phyloP scores from a whole-genome alignment of 1,140 invertebrate genomes.

The Bilobella aurantiaca region DNA sequence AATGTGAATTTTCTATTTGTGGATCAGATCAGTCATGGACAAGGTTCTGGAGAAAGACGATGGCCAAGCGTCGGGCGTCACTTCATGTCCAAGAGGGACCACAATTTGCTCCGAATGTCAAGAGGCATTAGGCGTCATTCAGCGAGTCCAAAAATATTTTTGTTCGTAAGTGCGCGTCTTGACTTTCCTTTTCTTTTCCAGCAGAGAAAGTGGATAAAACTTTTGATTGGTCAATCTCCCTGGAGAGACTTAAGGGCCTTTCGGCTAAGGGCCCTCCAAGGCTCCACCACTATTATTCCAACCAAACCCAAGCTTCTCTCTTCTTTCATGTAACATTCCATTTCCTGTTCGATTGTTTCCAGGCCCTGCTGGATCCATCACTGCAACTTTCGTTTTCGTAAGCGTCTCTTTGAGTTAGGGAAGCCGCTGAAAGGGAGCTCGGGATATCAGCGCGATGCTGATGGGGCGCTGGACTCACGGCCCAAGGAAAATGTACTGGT shows the following conservation, averaged over 20 bases:
- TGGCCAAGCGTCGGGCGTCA: no score
- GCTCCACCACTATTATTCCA: not conserved
- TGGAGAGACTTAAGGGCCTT: not conserved
- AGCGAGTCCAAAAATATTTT: not conserved
- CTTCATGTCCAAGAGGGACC: no score
- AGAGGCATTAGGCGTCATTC: not conserved
- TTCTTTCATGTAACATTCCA: not conserved
- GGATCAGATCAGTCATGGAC: no score
- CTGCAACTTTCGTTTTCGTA: slow-evolving; percentile 26
- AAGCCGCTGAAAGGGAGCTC: slow-evolving; percentile 21
- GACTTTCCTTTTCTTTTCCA: not conserved
- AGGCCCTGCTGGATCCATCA: slow-evolving; percentile 29
- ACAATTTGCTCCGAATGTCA: slow-evolving; percentile 1
- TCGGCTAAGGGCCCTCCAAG: not conserved
- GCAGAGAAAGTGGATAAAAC: not conserved
- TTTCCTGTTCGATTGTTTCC: not conserved
- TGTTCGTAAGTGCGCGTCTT: not conserved
- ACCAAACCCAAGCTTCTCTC: not conserved
- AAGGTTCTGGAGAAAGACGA: no score
- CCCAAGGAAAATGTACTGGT: slow-evolving; percentile 18
- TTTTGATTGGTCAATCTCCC: not conserved
- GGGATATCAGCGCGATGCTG: not conserved
- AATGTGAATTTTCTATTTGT: no score
- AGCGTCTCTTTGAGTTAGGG: slow-evolving; percentile 25
- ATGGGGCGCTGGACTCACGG: not conserved